Percentiles rank a stretch among this genome's conserved stretches.
phyloP scores from a whole-genome alignment of 37 sponge, comb jelly and placozoan species.

The Bolinopsis microptera region DNA sequence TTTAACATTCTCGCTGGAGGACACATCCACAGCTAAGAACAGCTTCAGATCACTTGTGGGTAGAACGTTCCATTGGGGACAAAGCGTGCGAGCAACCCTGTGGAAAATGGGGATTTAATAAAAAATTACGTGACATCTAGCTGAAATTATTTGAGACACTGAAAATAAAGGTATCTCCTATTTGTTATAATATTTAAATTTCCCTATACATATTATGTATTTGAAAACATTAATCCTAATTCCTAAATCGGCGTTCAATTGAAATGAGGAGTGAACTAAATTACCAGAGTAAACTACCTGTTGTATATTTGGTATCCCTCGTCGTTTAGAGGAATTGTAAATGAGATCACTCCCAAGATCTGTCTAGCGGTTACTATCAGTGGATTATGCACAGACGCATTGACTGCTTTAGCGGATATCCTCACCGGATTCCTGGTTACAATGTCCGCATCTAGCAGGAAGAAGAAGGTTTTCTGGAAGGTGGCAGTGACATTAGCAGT shows the following conservation, averaged over 20 bases:
- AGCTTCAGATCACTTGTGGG: not conserved
- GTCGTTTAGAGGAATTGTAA: conserved; percentile 60
- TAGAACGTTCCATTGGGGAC: conserved; percentile 39
- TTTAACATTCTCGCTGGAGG: conserved; percentile 40
- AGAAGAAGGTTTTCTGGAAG: conserved; percentile 62
- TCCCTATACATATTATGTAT: no score
- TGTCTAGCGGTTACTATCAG: conserved; percentile 61
- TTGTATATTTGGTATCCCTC: conserved; percentile 56
- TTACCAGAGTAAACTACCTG: no score
- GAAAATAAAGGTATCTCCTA: no score
- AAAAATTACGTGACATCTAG: not conserved
- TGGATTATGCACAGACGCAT: conserved; percentile 36
- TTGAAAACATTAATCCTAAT: no score
- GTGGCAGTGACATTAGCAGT: conserved; percentile 64
- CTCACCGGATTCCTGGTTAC: conserved; percentile 43
- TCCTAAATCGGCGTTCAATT: no score
- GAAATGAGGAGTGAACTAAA: no score
- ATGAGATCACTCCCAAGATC: conserved; percentile 43
- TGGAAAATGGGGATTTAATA: not conserved
- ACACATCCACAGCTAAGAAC: conserved; percentile 36
- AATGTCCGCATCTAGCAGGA: conserved; percentile 30
- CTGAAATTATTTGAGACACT: no score
- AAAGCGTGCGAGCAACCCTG: conserved; percentile 54
- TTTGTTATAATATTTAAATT: no score
- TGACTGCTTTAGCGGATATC: conserved; percentile 51